These are phyloP conservation scores for Chrosomus eos DNA, from an alignment of 2,797 vertebrate species.

Conservation along the genomic window DNA sequence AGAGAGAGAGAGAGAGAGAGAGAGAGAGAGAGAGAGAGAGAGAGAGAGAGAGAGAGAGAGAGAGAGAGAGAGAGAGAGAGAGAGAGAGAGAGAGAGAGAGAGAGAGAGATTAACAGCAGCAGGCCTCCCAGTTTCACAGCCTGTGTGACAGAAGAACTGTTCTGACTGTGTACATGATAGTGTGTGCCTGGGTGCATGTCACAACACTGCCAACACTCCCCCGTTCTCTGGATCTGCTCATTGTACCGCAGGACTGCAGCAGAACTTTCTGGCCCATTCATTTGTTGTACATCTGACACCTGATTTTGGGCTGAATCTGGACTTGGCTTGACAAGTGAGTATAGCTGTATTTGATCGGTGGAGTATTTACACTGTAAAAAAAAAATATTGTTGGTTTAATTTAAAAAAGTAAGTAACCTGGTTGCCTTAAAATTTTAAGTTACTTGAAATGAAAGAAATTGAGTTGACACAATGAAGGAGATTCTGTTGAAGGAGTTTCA, in stretches of 20 bases:
- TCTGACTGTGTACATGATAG: neutral
- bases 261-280: slow-evolving; percentile 15
- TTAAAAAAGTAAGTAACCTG: no score
- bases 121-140: slow-evolving; percentile 22
- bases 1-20: slow-evolving; percentile 18
- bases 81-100: slow-evolving; percentile 32
- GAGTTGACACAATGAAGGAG: no score
- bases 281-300: slow-evolving; percentile 2
- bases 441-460: no score
- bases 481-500: no score
- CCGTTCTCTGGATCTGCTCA: neutral
- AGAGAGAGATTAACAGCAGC: slow-evolving; percentile 26
- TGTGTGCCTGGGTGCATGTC: neutral
- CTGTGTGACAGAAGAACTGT: slow-evolving; percentile 18
- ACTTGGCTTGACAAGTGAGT: slow-evolving; percentile 39
- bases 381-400: no score
- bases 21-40: slow-evolving; percentile 17
- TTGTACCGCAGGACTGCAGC: neutral
- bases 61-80: neutral
- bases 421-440: no score
- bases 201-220: neutral
- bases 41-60: slow-evolving; percentile 16
- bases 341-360: neutral
- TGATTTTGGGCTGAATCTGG: slow-evolving; percentile 4
- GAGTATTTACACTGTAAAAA: neutral